These are phyloP conservation scores for Chymomyza caudatula DNA, from an alignment of 2,888 invertebrate genomes.

Conservation along the genomic window DNA sequence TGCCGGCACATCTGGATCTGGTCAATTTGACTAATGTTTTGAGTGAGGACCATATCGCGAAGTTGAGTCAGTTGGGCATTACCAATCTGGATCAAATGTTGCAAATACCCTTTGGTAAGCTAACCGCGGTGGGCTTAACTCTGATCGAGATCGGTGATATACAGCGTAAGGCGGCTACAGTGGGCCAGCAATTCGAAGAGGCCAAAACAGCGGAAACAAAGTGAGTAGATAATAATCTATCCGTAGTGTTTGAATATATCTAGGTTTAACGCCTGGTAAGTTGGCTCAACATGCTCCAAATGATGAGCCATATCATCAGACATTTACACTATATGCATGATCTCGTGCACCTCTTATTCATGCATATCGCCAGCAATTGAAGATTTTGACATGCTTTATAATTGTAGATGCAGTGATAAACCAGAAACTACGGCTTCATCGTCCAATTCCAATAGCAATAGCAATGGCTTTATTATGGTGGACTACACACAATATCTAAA, in stretches of 20 bases:
- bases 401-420: constrained; percentile 11
- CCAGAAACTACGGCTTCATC: constrained; percentile 35
- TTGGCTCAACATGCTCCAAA: no score
- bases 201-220: neutral
- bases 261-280: neutral
- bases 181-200: constrained; percentile 7
- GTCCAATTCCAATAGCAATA: constrained; percentile 63
- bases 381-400: neutral
- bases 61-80: constrained; percentile 81
- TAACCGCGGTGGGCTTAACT: constrained; percentile 82
- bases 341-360: no score
- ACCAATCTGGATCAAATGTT: constrained; percentile 82
- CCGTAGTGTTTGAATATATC: no score
- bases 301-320: neutral
- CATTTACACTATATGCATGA: no score
- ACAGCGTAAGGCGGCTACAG: constrained; percentile 80
- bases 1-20: constrained; percentile 79
- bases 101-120: constrained; percentile 81
- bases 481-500: constrained; percentile 78
- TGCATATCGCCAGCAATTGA: no score
- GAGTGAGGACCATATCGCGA: constrained; percentile 81
- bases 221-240: neutral
- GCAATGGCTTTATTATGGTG: constrained; percentile 70
- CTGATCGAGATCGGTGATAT: constrained; percentile 82
- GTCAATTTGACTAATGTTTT: constrained; percentile 81